Conservation (phyloP, 1,140 invertebrate genomes). For the Orchesella cincta region DNA sequence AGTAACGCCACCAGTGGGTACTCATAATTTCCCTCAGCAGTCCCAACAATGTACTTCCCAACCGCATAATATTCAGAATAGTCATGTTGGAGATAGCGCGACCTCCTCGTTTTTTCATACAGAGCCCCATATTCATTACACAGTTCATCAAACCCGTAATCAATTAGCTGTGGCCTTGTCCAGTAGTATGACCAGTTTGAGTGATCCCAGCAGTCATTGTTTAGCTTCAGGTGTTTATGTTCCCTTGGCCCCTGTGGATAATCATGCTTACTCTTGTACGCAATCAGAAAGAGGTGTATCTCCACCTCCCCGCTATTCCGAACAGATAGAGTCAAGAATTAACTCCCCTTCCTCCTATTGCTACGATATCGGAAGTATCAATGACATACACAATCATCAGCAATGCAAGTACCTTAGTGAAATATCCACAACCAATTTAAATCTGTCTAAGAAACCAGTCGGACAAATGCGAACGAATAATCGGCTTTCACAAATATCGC, state of each 20-base stretch:
- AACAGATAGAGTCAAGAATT: not conserved
- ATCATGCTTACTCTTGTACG: too few relatives aligned
- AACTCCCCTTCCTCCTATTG: not conserved
- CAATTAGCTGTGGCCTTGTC: not conserved
- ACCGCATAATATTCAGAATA: too few relatives aligned
- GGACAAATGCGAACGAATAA: too few relatives aligned
- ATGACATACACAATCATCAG: not conserved
- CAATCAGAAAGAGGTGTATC: not conserved
- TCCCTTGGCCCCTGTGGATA: not conserved
- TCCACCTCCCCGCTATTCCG: not conserved
- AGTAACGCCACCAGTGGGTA: too few relatives aligned
- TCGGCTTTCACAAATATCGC: too few relatives aligned
- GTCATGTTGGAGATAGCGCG: too few relatives aligned
- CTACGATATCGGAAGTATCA: not conserved
- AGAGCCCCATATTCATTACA: slow-evolving; percentile 4
- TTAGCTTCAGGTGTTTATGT: not conserved
- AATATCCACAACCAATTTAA: not conserved
- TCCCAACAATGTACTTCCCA: too few relatives aligned
- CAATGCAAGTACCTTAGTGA: slow-evolving; percentile 9
- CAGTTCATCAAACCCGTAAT: slow-evolving; percentile 9
- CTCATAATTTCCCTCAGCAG: too few relatives aligned
- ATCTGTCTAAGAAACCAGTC: not conserved
- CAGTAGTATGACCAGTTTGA: slow-evolving; percentile 1
- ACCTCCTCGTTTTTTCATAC: too few relatives aligned
- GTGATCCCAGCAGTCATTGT: slow-evolving; percentile 1